Percentiles rank a stretch among this genome's conserved stretches.
Conservation (phyloP, 2,113 vertebrate genomes). For the Tursiops truncatus region DNA sequence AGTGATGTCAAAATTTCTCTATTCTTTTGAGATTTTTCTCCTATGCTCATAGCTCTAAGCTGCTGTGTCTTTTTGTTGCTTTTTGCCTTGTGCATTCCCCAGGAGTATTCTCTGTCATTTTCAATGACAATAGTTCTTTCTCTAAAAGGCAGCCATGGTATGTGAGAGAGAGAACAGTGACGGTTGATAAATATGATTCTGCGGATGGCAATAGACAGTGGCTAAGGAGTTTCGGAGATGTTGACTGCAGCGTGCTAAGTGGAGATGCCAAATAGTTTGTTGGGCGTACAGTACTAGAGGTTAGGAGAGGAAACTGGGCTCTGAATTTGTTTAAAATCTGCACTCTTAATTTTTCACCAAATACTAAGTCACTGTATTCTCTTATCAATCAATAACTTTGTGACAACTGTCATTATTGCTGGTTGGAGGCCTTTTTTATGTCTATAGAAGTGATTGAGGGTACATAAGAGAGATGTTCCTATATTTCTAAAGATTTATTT, state of each 20-base stretch:
- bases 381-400: background rate
- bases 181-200: accelerated
- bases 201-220: no score
- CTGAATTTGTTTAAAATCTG: background rate
- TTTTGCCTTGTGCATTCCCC: background rate
- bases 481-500: background rate
- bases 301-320: background rate
- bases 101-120: accelerated
- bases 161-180: background rate
- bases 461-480: background rate
- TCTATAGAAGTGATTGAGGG: background rate
- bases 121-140: background rate
- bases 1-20: background rate
- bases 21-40: background rate
- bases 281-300: background rate
- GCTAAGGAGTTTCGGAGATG: background rate
- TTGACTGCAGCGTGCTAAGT: accelerated
- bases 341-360: background rate
- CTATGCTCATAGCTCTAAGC: background rate
- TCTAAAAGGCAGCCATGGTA: background rate
- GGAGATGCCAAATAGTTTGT: background rate
- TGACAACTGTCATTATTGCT: background rate
- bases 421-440: background rate
- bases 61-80: background rate
- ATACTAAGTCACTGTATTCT: background rate